phyloP scores from a whole-genome alignment of 2,888 invertebrate genomes.

The Erebia palarica region DNA sequence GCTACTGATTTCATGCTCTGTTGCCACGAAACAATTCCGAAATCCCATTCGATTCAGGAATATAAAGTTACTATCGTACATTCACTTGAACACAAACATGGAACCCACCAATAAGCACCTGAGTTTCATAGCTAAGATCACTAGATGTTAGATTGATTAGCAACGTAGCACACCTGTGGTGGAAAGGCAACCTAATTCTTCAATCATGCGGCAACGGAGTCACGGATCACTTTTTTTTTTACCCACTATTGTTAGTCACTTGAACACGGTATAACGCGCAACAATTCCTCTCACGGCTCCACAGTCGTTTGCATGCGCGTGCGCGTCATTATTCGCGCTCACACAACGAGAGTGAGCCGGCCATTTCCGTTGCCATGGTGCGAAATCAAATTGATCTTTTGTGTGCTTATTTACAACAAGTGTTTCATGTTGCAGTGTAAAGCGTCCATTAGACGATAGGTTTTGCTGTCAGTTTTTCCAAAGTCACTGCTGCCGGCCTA shows the following conservation, averaged over 20 bases:
- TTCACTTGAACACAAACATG: neutral
- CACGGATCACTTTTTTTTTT: too few species aligned
- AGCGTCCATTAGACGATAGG: neutral
- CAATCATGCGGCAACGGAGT: too few species aligned
- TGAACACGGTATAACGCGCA: constrained; percentile 30
- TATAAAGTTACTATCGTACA: neutral
- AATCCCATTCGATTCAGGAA: constrained; percentile 31
- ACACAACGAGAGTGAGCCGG: constrained; percentile 45
- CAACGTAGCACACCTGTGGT: too few species aligned
- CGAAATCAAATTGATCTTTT: constrained; percentile 40
- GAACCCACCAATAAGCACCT: too few species aligned
- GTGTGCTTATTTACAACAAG: constrained; percentile 18
- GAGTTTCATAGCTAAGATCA: too few species aligned
- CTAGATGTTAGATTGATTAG: too few species aligned
- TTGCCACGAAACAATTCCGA: constrained; percentile 58
- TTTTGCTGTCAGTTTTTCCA: too few species aligned
- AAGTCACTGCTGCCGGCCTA: too few species aligned
- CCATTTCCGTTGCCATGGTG: constrained; percentile 42
- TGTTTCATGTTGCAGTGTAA: neutral
- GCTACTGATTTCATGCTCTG: constrained; percentile 62
- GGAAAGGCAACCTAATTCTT: too few species aligned
- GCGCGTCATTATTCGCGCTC: constrained; percentile 57
- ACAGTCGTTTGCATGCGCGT: constrained; percentile 54
- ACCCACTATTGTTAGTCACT: constrained; percentile 3
- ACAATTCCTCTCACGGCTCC: constrained; percentile 56